phyloP scores from a whole-genome alignment of 1,140 invertebrate genomes.

The Latrodectus geometricus region DNA sequence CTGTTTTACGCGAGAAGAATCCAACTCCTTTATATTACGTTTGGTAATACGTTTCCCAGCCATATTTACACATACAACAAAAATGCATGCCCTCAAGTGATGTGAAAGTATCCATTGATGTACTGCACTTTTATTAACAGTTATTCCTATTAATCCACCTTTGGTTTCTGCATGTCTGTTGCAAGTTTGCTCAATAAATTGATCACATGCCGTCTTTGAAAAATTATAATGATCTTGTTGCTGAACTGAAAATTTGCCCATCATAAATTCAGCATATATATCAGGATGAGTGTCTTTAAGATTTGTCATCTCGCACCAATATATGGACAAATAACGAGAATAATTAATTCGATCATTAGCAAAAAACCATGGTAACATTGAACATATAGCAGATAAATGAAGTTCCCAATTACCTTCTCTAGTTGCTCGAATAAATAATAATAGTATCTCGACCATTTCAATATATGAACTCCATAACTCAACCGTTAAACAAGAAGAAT shows the following conservation, averaged over 20 bases:
- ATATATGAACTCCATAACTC: slow-evolving; percentile 9
- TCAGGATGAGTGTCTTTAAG: slow-evolving; percentile 15
- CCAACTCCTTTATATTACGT: neutral
- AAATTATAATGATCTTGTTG: slow-evolving; percentile 1
- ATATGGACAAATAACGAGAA: slow-evolving; percentile 38
- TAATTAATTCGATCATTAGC: slow-evolving; percentile 39
- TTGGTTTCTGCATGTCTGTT: slow-evolving; percentile 54
- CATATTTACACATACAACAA: too few relatives aligned
- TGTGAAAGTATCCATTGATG: slow-evolving; percentile 23
- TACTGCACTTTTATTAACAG: neutral
- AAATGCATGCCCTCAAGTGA: neutral
- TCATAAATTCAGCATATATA: neutral
- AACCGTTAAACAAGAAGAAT: neutral
- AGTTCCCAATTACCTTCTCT: slow-evolving; percentile 19
- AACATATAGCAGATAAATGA: neutral
- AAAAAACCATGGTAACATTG: slow-evolving; percentile 14
- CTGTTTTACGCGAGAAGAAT: neutral
- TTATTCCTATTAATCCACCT: slow-evolving; percentile 1
- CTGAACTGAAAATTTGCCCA: slow-evolving; percentile 62
- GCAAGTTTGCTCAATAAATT: slow-evolving; percentile 57
- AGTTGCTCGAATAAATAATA: slow-evolving; percentile 5
- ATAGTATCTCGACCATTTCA: neutral
- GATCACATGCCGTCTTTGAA: slow-evolving; percentile 47
- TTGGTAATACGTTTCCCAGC: neutral
- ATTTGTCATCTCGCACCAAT: slow-evolving; percentile 40